phyloP scores from a whole-genome alignment of 2,888 invertebrate species.

The Abscondita cerata region DNA sequence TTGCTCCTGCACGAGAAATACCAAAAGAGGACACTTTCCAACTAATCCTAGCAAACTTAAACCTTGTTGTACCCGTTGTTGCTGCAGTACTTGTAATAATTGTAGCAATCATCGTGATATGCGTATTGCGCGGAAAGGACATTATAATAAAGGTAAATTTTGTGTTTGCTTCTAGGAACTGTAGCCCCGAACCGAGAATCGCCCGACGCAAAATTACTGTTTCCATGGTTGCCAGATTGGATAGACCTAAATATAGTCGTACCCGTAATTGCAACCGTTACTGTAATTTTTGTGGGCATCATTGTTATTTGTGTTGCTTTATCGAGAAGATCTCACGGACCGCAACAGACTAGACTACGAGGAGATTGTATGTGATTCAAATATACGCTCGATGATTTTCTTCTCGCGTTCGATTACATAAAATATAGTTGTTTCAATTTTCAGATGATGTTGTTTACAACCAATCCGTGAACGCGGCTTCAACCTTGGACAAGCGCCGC shows the following conservation, averaged over 20 bases:
- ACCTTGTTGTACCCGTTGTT: conserved; percentile 92
- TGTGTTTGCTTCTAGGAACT: conserved; percentile 67
- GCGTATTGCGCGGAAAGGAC: conserved; percentile 87
- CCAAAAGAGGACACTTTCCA: conserved; percentile 82
- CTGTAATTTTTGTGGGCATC: conserved; percentile 89
- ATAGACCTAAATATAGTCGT: conserved; percentile 90
- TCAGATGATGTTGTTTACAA: conserved; percentile 92
- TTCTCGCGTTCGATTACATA: too few species aligned
- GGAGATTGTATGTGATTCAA: conserved; percentile 76
- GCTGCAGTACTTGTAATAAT: conserved; percentile 92
- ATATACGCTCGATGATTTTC: too few species aligned
- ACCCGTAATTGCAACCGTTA: conserved; percentile 86
- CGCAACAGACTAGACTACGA: conserved; percentile 75
- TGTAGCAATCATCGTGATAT: conserved; percentile 91
- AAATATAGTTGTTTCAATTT: conserved; percentile 31
- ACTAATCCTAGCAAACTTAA: conserved; percentile 88
- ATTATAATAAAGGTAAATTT: conserved; percentile 83
- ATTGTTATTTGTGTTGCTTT: conserved; percentile 90
- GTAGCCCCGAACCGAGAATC: conserved; percentile 75
- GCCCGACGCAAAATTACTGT: conserved; percentile 63
- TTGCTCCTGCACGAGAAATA: conserved; percentile 88
- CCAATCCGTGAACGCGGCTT: conserved; percentile 73
- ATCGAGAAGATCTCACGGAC: conserved; percentile 74
- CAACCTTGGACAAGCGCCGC: conserved; percentile 82
- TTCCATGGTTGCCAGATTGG: conserved; percentile 86